Base-by-base conservation (phyloP, 2,888 invertebrate species). In the Pristionchus mayeri region DNA sequence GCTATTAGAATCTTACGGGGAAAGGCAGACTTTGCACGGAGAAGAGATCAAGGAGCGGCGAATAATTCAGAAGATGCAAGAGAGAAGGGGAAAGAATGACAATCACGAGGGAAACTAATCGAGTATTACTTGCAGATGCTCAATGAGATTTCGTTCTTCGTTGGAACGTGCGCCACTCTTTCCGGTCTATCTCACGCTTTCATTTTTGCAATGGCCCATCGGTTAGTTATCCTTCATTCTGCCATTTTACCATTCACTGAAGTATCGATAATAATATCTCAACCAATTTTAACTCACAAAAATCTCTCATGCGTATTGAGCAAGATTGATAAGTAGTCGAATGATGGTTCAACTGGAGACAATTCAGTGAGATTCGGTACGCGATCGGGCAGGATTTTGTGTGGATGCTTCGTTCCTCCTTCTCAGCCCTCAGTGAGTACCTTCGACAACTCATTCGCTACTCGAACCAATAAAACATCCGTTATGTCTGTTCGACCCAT, bases 201-300 rank as follows among this genome's bases (percentile, higher is more conserved):
- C 84, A 87, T 87, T 21, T 87, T 87, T 48, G 87, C 86, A 18
- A 87, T 86, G 86, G 87, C 87, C n/a, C 87, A 87, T 79, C 48
- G 86, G 81, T 82, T 2, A 30, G 80, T n/a, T 52, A 6, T 54
- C 11, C n/a, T 7, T 0, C 4, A 24, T 3, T 52, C 16, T n/a
- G n/a, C n/a, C n/a, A n/a, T n/a, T n/a, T n/a, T n/a, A n/a, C n/a
- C n/a, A n/a, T n/a, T n/a, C n/a, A n/a, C n/a, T 18, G 54, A 16
- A 54, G n/a, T 54, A 7, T 54, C 21, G 54, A 54, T 54, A 6
- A 44, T n/a, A n/a, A n/a, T n/a, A n/a, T n/a, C n/a, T n/a, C n/a
- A n/a, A n/a, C n/a, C n/a, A n/a, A n/a, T n/a, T n/a, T n/a, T n/a
- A n/a, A n/a, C n/a, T n/a, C n/a, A n/a, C n/a, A n/a, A n/a, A n/a